Conservation (phyloP, 2,797 vertebrate species). For the Cyprinella venusta region DNA sequence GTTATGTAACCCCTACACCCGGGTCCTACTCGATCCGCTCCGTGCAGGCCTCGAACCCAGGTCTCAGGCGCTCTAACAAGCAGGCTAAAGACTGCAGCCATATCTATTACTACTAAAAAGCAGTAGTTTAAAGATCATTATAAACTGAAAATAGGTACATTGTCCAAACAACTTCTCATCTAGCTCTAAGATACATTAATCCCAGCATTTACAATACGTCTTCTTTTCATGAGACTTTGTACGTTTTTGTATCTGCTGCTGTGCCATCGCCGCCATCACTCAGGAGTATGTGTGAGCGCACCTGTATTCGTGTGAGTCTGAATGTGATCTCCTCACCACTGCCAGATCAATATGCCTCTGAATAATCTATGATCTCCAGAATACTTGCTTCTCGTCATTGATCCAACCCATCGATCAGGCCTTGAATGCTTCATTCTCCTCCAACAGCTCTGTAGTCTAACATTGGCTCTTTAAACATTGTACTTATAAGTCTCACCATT, state of each 20-base stretch:
- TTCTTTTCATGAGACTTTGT: not conserved
- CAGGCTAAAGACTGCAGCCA: too few relatives aligned
- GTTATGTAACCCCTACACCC: too few relatives aligned
- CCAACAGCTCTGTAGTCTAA: conserved; percentile 1
- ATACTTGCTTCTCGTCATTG: conserved; percentile 39
- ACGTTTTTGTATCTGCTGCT: not conserved
- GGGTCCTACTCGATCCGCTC: too few relatives aligned
- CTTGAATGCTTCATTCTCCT: conserved; percentile 21
- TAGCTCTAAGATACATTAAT: too few relatives aligned
- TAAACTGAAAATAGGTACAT: too few relatives aligned
- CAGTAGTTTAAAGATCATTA: too few relatives aligned
- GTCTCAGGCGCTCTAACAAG: too few relatives aligned
- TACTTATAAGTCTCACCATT: conserved; percentile 5
- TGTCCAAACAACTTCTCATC: too few relatives aligned
- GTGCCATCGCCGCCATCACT: not conserved
- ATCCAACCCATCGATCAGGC: conserved; percentile 40
- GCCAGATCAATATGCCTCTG: conserved; percentile 39
- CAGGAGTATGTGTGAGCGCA: not conserved
- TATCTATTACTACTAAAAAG: too few relatives aligned
- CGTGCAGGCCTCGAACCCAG: too few relatives aligned
- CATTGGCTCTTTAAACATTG: not conserved
- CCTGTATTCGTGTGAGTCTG: conserved; percentile 1
- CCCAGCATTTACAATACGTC: too few relatives aligned
- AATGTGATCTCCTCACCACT: conserved; percentile 18
- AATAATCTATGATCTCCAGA: conserved; percentile 53